Conservation (phyloP, 1,140 invertebrate species). For the Sogatella furcifera region DNA sequence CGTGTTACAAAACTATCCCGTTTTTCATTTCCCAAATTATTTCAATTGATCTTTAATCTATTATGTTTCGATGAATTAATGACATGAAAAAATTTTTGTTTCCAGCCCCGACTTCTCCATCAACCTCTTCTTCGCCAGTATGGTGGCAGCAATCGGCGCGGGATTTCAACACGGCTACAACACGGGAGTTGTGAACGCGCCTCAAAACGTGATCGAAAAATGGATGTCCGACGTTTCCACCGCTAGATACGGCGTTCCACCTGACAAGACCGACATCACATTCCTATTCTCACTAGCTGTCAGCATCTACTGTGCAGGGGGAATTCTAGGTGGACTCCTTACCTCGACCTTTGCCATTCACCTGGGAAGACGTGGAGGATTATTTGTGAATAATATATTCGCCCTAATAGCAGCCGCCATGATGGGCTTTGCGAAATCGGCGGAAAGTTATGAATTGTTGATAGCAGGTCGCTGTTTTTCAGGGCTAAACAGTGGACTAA, state of each 20-base stretch:
- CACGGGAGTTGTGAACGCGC: constrained; percentile 80
- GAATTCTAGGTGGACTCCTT: constrained; percentile 76
- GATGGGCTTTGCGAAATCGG: constrained; percentile 43
- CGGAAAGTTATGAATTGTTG: constrained; percentile 57
- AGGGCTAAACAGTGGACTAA: constrained; percentile 76
- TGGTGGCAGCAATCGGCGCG: constrained; percentile 69
- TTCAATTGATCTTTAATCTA: no score
- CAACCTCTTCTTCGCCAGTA: constrained; percentile 58
- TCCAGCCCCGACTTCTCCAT: background rate
- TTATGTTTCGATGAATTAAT: no score
- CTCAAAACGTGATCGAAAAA: constrained; percentile 51
- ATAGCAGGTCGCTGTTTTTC: constrained; percentile 69
- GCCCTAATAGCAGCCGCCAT: constrained; percentile 48
- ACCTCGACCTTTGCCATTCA: constrained; percentile 62
- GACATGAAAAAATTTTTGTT: no score
- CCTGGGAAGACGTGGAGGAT: constrained; percentile 67
- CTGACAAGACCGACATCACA: constrained; percentile 37
- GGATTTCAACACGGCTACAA: constrained; percentile 92
- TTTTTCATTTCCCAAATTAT: no score
- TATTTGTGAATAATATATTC: constrained; percentile 71
- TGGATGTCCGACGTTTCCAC: constrained; percentile 41
- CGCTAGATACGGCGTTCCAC: constrained; percentile 36
- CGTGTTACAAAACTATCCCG: no score
- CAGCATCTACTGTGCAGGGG: constrained; percentile 80
- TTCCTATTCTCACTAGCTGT: constrained; percentile 67